A percentile compares a stretch with the other conserved stretches of the same genome.
phyloP scores from a whole-genome alignment of 2,113 vertebrate species.

The Phalacrocorax brasilianus region DNA sequence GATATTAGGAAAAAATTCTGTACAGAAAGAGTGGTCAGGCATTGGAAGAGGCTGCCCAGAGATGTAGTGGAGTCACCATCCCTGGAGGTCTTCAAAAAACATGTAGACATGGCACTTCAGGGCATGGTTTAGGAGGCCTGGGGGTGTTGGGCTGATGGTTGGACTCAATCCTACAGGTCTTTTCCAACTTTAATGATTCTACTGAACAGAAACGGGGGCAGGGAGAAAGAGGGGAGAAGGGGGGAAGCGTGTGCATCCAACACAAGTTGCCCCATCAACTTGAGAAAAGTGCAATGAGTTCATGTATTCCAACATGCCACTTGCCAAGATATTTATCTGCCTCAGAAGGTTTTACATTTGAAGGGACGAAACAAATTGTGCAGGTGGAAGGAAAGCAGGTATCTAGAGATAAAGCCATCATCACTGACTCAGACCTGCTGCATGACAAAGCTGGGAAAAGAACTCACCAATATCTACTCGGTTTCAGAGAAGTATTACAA shows the following conservation, averaged over 20 bases:
- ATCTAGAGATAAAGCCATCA: neutral
- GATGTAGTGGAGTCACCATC: no score
- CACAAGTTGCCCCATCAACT: neutral
- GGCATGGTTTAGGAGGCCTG: no score
- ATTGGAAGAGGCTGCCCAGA: no score
- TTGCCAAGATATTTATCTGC: neutral
- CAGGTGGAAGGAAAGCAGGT: neutral
- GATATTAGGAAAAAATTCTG: no score
- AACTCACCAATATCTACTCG: neutral
- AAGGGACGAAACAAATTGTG: neutral
- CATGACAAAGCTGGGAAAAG: neutral
- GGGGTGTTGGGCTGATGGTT: no score
- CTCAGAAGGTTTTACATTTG: neutral
- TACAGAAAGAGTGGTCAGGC: no score
- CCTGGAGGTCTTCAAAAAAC: no score
- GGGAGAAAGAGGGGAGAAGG: neutral
- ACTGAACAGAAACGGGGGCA: neutral
- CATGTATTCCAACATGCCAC: neutral
- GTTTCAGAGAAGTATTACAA: neutral
- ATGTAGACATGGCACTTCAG: no score
- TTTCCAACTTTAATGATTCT: neutral
- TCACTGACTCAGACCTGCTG: neutral
- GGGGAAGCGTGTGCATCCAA: fast-evolving
- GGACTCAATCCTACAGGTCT: no score
- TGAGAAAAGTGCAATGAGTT: neutral